Base-by-base conservation (phyloP, 2,113 vertebrate species). In the Hippoglossus stenolepis region DNA sequence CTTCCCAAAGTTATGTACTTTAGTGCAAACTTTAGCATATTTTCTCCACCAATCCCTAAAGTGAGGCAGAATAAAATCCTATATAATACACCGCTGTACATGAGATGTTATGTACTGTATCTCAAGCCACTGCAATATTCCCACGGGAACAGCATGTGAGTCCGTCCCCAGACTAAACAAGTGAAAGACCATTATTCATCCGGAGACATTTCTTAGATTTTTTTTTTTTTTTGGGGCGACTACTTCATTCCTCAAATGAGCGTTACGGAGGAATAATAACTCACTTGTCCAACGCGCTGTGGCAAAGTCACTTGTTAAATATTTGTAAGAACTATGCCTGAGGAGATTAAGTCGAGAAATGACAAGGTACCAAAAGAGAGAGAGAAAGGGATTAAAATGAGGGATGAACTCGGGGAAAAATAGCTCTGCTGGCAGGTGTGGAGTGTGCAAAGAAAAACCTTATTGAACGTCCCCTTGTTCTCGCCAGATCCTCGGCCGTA, bases 141-240 rank as follows among this genome's bases (percentile, higher is more conserved):
- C 45, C 86, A 71, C 1, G 76, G 60, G 79, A 86, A 69, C 28
- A 5, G 28, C 40, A 74, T 14, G 57, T 10, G 18, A 56, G 20
- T 63, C 80, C 57, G 75, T 49, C 49, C 47, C 24, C 4, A 61
- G 62, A 66, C 79, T 75, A 81, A 86, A 87, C 74, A 79, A 62
- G 11, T 57, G 67, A 70, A 47, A 53, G 70, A 10, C 21, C 12
- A 61, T 81, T 60, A 70, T 77, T 79, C 65, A 70, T 82, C 31
- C 20, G 20, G 21, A 68, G n/a, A 75, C 67, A 45, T 68, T 69
- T 65, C 57, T 68, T 3, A 26, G 47, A 59, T 35, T 38, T 65
- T 45, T 58, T 56, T 21, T 40, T 31, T 54, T 59, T 56, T 28
- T 31, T 23, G 15, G 18, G 47, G 11, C 2, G 57, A 68, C n/a